phyloP scores from a whole-genome alignment of 2,797 vertebrate species.

The Oreochromis mossambicus region DNA sequence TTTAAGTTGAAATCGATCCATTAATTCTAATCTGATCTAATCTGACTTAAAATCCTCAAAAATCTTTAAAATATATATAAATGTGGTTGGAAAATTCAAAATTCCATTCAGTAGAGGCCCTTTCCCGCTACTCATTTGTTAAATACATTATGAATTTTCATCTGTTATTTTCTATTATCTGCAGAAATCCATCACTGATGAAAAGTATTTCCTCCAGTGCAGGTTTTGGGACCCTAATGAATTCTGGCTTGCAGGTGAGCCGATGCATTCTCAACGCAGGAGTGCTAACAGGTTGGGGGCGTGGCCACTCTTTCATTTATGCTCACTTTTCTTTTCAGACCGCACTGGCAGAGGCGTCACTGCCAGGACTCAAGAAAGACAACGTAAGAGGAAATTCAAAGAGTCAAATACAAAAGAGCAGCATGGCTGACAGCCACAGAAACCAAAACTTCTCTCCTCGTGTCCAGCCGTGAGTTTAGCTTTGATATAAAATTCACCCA shows the following conservation, averaged over 20 bases:
- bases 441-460: slow-evolving; percentile 74
- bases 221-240: slow-evolving; percentile 81
- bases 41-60: not conserved
- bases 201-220: slow-evolving; percentile 85
- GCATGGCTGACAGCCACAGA: slow-evolving; percentile 76
- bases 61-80: not conserved
- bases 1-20: not conserved
- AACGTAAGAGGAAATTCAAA: slow-evolving; percentile 76
- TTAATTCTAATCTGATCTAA: not conserved
- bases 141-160: not conserved
- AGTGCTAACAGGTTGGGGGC: not conserved
- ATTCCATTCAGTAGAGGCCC: not conserved
- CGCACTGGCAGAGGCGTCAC: slow-evolving; percentile 80
- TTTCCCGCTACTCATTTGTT: not conserved
- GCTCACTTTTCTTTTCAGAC: slow-evolving; percentile 62
- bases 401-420: slow-evolving; percentile 73
- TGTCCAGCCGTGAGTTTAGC: slow-evolving; percentile 81
- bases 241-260: slow-evolving; percentile 84
- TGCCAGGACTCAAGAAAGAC: slow-evolving; percentile 76
- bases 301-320: not conserved
- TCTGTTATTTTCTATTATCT: slow-evolving; percentile 12
- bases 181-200: slow-evolving; percentile 85
- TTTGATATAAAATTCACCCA: not conserved
- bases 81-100: not conserved
- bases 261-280: not conserved